These are phyloP conservation scores for Meliscaeva auricollis DNA, from an alignment of 2,888 invertebrate species.

Conservation along the genomic window DNA sequence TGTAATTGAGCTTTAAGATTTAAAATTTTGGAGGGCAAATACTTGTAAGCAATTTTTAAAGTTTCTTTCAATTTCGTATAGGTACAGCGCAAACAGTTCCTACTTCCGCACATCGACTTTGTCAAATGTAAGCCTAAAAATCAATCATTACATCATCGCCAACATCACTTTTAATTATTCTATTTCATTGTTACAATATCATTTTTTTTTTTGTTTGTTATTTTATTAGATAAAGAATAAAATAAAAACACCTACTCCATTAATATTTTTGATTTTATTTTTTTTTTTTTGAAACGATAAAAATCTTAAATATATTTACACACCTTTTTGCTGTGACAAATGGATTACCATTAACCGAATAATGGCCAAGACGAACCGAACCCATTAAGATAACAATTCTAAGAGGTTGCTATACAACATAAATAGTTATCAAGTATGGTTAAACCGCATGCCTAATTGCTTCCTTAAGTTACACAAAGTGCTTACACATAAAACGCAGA, in stretches of 20 bases:
- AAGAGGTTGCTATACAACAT: slow-evolving; percentile 27
- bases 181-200: background rate
- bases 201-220: background rate
- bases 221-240: background rate
- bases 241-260: background rate
- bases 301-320: slow-evolving; percentile 37
- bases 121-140: background rate
- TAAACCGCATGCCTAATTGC: slow-evolving; percentile 27
- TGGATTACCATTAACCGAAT: slow-evolving; percentile 56
- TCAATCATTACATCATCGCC: slow-evolving; percentile 2
- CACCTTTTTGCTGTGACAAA: slow-evolving; percentile 36
- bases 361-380: slow-evolving; percentile 22
- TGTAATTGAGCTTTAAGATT: too few relatives aligned
- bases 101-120: too few relatives aligned
- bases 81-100: too few relatives aligned
- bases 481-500: background rate
- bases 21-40: too few relatives aligned
- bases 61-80: too few relatives aligned
- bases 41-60: too few relatives aligned
- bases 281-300: background rate
- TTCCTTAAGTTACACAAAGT: slow-evolving; percentile 6
- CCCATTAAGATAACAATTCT: slow-evolving; percentile 62
- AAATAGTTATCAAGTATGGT: background rate
- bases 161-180: background rate
- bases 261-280: slow-evolving; percentile 24